Conservation (phyloP, 2,888 invertebrate species). For the Acleris cristana region DNA sequence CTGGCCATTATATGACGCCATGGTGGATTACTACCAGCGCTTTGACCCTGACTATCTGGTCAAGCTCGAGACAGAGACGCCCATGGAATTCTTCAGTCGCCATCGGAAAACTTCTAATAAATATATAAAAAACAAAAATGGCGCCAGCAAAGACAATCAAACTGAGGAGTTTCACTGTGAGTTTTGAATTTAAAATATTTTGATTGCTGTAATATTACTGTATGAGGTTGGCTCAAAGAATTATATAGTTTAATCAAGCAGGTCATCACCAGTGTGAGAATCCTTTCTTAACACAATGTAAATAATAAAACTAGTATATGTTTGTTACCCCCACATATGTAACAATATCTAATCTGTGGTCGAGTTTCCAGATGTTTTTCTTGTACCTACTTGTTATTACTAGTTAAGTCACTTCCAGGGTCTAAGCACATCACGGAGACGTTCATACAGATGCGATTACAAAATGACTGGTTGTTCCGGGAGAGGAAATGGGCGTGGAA, state of each 20-base stretch:
- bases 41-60: constrained; percentile 59
- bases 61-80: constrained; percentile 56
- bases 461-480: constrained; percentile 76
- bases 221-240: too few relatives aligned
- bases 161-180: constrained; percentile 71
- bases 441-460: constrained; percentile 75
- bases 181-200: constrained; percentile 38
- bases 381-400: too few relatives aligned
- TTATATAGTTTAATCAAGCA: too few relatives aligned
- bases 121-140: constrained; percentile 44
- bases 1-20: constrained; percentile 67
- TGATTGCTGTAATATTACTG: not conserved
- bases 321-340: too few relatives aligned
- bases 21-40: constrained; percentile 62
- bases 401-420: constrained; percentile 58
- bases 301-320: too few relatives aligned
- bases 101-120: constrained; percentile 47
- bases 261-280: too few relatives aligned
- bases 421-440: constrained; percentile 75
- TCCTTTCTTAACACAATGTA: too few relatives aligned
- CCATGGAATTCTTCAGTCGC: constrained; percentile 45
- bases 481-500: constrained; percentile 77
- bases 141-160: constrained; percentile 49
- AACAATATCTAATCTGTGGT: too few relatives aligned
- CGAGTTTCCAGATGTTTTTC: too few relatives aligned